Percentiles rank a stretch among this genome's conserved stretches.
Evolutionary conservation across 2,797 vertebrate species (phyloP).

Genomic region (Siniperca obscura): DNA sequence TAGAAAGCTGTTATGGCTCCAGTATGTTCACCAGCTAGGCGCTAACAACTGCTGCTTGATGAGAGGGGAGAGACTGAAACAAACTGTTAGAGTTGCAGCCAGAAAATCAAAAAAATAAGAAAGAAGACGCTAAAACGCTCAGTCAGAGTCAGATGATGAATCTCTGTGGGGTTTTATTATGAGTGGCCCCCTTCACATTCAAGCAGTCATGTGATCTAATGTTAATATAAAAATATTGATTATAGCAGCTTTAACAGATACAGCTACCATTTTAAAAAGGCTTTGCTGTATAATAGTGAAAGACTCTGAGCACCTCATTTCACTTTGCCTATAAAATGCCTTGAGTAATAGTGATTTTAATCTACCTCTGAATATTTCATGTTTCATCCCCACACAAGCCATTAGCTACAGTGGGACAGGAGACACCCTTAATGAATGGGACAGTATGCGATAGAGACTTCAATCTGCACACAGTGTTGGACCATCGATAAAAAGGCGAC

Average conservation of each 20-base stretch:
- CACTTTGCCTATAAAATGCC: slow-evolving; percentile 54
- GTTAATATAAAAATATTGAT: not conserved
- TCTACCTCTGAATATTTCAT: slow-evolving; percentile 76
- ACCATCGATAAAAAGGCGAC: slow-evolving; percentile 38
- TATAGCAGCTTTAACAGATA: not conserved
- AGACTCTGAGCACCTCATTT: slow-evolving; percentile 10
- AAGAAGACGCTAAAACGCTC: not conserved
- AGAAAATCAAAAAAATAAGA: not conserved
- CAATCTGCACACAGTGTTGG: slow-evolving; percentile 16
- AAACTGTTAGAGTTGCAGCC: not conserved
- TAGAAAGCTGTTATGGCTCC: not conserved
- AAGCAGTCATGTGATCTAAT: not conserved
- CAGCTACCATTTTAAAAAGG: slow-evolving; percentile 6
- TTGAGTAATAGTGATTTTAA: slow-evolving; percentile 68
- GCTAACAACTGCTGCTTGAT: not conserved
- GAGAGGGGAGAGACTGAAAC: not conserved
- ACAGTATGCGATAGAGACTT: slow-evolving; percentile 40
- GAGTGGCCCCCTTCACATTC: not conserved
- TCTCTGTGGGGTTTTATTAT: not conserved
- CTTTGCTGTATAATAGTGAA: slow-evolving; percentile 1
- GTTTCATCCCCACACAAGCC: slow-evolving; percentile 58
- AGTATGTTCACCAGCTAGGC: not conserved
- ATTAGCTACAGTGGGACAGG: slow-evolving; percentile 45
- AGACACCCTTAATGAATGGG: slow-evolving; percentile 50
- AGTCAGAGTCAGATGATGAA: not conserved